phyloP scores from a whole-genome alignment of 2,888 invertebrate species.

The Timandra comae region DNA sequence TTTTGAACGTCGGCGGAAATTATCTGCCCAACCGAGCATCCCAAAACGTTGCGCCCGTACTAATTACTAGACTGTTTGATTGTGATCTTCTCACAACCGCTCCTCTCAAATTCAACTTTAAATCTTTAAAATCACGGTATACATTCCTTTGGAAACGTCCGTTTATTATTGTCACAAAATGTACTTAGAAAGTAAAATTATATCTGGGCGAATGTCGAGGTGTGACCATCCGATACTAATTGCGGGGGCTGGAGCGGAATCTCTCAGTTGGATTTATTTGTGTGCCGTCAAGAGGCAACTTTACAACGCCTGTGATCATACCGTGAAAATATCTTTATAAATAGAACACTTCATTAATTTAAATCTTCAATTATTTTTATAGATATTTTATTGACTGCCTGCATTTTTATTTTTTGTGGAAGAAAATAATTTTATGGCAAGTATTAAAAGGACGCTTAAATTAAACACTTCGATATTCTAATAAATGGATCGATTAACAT shows the following conservation, averaged over 20 bases:
- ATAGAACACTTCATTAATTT: constrained; percentile 26
- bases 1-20: constrained; percentile 75
- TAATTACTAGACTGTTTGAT: constrained; percentile 74
- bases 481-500: constrained; percentile 24
- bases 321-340: constrained; percentile 52
- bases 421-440: constrained; percentile 5
- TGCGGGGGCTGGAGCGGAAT: constrained; percentile 54
- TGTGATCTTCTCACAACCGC: constrained; percentile 49
- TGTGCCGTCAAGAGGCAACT: constrained; percentile 56
- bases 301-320: constrained; percentile 47
- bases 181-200: constrained; percentile 74
- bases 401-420: no score
- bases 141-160: constrained; percentile 26
- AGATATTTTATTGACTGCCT: no score
- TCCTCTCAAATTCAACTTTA: constrained; percentile 37
- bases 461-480: constrained; percentile 10
- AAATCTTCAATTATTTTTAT: constrained; percentile 28
- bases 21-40: constrained; percentile 73
- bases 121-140: no score
- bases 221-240: constrained; percentile 76
- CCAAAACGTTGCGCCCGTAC: constrained; percentile 62
- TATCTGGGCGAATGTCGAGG: constrained; percentile 66
- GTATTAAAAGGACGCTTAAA: background rate
- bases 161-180: constrained; percentile 66
- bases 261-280: constrained; percentile 52